Percentiles rank a stretch among this genome's conserved stretches.
phyloP scores from a whole-genome alignment of 2,797 vertebrate genomes.

The Arnoldichthys spilopterus region DNA sequence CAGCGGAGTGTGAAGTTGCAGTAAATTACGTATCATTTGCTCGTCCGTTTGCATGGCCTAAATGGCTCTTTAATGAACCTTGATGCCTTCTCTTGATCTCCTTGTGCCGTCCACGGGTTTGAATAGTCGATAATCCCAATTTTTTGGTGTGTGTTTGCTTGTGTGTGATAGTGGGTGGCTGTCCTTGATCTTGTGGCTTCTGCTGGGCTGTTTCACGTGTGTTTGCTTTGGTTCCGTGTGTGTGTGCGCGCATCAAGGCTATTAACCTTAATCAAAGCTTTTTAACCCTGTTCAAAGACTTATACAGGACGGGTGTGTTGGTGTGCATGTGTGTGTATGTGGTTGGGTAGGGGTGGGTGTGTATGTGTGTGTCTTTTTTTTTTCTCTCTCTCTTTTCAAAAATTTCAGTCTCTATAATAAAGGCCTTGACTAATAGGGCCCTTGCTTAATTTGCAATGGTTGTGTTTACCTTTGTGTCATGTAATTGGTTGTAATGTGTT shows the following conservation, averaged over 20 bases:
- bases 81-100: constrained; percentile 47
- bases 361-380: not conserved
- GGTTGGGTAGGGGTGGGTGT: not conserved
- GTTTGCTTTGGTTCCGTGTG: not conserved
- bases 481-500: not conserved
- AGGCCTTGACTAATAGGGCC: not conserved
- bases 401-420: not conserved
- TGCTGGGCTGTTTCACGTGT: not conserved
- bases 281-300: constrained; percentile 14
- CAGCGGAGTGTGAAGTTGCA: constrained; percentile 47
- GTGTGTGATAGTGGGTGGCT: not conserved
- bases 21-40: constrained; percentile 58
- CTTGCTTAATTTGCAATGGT: not conserved
- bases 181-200: not conserved
- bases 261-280: constrained; percentile 22
- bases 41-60: constrained; percentile 41
- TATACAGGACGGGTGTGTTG: not conserved
- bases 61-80: constrained; percentile 48
- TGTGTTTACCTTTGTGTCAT: not conserved
- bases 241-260: not conserved
- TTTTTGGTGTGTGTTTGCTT: not conserved
- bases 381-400: not conserved
- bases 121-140: constrained; percentile 36
- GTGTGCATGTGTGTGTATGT: not conserved
- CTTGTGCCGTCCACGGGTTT: constrained; percentile 21